A percentile compares a stretch with the other conserved stretches of the same genome.
Evolutionary conservation across 1,140 invertebrate genomes (phyloP).

Genomic region (Drosophila repletoides): DNA sequence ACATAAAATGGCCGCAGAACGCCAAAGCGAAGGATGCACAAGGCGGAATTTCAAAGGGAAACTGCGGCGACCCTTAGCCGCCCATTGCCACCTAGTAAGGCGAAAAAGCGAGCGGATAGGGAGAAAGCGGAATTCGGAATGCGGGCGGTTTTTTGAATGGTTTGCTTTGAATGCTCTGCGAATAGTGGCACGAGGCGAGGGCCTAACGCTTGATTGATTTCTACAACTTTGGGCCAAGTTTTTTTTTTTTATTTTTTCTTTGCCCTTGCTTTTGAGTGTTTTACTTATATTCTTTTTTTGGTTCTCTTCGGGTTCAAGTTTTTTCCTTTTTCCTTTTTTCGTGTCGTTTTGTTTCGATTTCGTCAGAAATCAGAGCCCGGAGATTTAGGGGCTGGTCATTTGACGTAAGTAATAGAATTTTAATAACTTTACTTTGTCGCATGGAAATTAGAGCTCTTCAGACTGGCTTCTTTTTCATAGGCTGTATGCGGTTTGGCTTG

Average conservation of each 20-base stretch:
- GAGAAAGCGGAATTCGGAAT: neutral
- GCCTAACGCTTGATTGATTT: conserved; percentile 69
- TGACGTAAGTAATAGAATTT: conserved; percentile 67
- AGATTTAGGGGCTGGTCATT: neutral
- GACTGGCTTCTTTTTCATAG: no score
- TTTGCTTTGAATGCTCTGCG: no score
- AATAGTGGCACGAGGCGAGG: conserved; percentile 6
- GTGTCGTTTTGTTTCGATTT: conserved; percentile 34
- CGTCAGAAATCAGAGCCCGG: conserved; percentile 43
- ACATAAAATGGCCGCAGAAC: conserved; percentile 34
- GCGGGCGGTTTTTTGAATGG: neutral
- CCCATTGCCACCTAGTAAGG: conserved; percentile 57
- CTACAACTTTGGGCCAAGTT: conserved; percentile 66
- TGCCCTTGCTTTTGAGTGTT: conserved; percentile 46
- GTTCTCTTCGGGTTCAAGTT: neutral
- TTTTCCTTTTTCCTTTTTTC: conserved; percentile 6
- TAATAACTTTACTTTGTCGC: conserved; percentile 56
- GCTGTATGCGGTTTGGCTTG: no score
- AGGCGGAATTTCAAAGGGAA: conserved; percentile 32
- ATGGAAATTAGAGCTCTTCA: conserved; percentile 42
- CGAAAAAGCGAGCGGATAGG: neutral
- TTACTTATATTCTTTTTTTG: conserved; percentile 25
- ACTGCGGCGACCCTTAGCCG: conserved; percentile 27
- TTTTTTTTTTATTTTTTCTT: conserved; percentile 32
- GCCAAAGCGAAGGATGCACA: neutral